phyloP scores from a whole-genome alignment of 2,888 invertebrate species.

The Dromius quadrimaculatus region DNA sequence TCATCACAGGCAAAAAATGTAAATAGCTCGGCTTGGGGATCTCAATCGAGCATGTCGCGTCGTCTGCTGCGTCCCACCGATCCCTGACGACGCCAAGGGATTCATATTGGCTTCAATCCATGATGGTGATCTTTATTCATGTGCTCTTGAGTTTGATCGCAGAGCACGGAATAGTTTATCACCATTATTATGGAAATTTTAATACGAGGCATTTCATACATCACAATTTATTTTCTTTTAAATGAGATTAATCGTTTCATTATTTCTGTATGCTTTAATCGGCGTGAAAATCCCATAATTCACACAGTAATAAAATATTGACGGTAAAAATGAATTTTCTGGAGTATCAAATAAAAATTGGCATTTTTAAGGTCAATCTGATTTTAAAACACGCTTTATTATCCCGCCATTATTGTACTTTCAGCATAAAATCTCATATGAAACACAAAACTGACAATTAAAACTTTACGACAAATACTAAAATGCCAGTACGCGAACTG shows the following conservation, averaged over 20 bases:
- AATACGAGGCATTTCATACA: too few species aligned
- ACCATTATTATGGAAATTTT: too few species aligned
- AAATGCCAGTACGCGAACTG: slow-evolving; percentile 12
- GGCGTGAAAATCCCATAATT: too few species aligned
- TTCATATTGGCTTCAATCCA: slow-evolving; percentile 21
- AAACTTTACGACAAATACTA: slow-evolving; percentile 25
- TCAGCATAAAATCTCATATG: slow-evolving; percentile 23
- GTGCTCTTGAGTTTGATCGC: background rate
- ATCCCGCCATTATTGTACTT: background rate
- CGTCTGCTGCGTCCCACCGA: too few species aligned
- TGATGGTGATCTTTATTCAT: slow-evolving; percentile 14
- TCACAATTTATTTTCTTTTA: too few species aligned
- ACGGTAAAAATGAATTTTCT: too few species aligned
- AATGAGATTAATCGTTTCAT: too few species aligned
- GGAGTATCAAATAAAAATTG: too few species aligned
- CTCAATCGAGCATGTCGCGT: slow-evolving; percentile 16
- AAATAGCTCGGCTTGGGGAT: slow-evolving; percentile 1
- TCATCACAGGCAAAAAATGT: slow-evolving; percentile 22
- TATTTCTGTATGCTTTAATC: too few species aligned
- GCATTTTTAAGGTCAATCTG: slow-evolving; percentile 2
- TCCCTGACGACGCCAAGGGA: too few species aligned
- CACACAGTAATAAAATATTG: too few species aligned
- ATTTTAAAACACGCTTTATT: slow-evolving; percentile 18
- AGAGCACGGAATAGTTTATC: too few species aligned
- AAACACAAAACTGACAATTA: slow-evolving; percentile 36